These are phyloP conservation scores for Clistopyga incitator DNA, from an alignment of 2,888 invertebrate species.

Conservation along the genomic window DNA sequence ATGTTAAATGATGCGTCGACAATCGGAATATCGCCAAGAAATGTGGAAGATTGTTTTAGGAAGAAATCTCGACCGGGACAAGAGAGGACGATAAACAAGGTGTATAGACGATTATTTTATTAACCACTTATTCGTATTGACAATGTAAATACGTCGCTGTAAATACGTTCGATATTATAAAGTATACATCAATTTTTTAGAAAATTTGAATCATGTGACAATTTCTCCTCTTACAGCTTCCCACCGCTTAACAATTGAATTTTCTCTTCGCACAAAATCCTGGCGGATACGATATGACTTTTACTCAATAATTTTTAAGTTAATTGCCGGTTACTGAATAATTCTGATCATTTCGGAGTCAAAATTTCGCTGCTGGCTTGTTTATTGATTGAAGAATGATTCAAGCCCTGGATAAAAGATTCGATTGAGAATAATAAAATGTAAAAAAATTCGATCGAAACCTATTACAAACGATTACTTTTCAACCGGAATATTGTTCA, in stretches of 20 bases:
- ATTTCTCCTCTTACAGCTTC: background rate
- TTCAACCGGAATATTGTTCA: too few relatives aligned
- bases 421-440: too few relatives aligned
- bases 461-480: too few relatives aligned
- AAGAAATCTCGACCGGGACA: slow-evolving; percentile 17
- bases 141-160: slow-evolving; percentile 78
- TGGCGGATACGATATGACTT: too few relatives aligned
- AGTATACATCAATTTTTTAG: slow-evolving; percentile 57
- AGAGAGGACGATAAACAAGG: slow-evolving; percentile 24
- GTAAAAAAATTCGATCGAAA: too few relatives aligned
- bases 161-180: slow-evolving; percentile 75
- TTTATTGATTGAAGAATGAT: too few relatives aligned
- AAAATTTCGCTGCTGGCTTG: too few relatives aligned
- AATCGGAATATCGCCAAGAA: slow-evolving; percentile 4
- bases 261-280: too few relatives aligned
- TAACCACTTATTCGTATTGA: slow-evolving; percentile 72
- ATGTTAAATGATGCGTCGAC: slow-evolving; percentile 30
- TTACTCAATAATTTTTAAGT: too few relatives aligned
- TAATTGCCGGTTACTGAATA: too few relatives aligned
- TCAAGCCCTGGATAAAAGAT: too few relatives aligned
- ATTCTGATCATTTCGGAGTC: too few relatives aligned
- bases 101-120: slow-evolving; percentile 68
- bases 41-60: slow-evolving; percentile 12
- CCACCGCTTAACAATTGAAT: background rate
- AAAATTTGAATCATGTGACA: slow-evolving; percentile 21